phyloP scores from a whole-genome alignment of 2,113 vertebrate species.

The Sturnus vulgaris region DNA sequence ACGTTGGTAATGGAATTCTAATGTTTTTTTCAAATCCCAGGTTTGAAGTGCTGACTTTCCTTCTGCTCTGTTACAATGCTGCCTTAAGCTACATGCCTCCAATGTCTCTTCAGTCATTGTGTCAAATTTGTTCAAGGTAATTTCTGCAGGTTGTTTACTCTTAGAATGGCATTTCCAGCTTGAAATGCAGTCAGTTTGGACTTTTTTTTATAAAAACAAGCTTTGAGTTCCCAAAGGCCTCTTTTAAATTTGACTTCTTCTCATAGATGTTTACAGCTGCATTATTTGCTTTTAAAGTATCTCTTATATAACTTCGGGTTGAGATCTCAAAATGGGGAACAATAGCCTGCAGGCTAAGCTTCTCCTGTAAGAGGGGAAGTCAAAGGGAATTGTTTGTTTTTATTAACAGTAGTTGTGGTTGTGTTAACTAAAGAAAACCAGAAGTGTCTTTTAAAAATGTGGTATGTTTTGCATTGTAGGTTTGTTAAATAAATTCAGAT shows the following conservation, averaged over 20 bases:
- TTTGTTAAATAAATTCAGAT: background rate
- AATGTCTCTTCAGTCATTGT: constrained; percentile 91
- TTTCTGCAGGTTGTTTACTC: background rate
- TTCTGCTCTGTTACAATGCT: constrained; percentile 94
- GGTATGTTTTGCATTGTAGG: background rate
- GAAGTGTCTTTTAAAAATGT: background rate
- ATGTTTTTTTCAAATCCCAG: constrained; percentile 68
- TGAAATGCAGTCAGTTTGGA: background rate
- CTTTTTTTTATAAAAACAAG: background rate
- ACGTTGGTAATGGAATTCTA: background rate
- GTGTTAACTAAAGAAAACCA: background rate
- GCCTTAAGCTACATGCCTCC: constrained; percentile 90
- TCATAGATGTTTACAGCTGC: background rate
- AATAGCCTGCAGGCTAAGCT: background rate
- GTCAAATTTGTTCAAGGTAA: constrained; percentile 96
- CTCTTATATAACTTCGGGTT: background rate
- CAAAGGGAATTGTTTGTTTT: background rate
- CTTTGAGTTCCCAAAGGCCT: background rate
- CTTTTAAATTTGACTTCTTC: background rate
- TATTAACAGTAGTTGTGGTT: background rate
- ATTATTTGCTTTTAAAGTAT: background rate
- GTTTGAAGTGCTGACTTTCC: constrained; percentile 95
- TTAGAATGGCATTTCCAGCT: background rate
- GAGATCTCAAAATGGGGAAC: background rate
- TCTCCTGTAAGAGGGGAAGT: background rate